Evolutionary conservation across 1,140 invertebrate species (phyloP).

Genomic region (Zaprionus kolodkinae): DNA sequence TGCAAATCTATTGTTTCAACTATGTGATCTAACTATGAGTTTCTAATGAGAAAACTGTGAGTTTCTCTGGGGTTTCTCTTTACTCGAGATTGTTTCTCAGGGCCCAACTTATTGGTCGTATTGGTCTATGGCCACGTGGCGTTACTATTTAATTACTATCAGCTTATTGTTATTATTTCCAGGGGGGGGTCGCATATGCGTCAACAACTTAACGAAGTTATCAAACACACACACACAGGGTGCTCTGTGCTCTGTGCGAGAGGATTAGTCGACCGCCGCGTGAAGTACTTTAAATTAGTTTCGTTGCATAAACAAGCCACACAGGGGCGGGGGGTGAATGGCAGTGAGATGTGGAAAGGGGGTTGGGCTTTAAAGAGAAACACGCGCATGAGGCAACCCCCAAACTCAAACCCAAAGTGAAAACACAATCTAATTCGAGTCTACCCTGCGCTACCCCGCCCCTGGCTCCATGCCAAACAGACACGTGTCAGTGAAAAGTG

Average conservation of each 20-base stretch:
- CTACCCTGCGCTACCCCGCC: background rate
- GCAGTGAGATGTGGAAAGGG: background rate
- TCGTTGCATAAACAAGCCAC: constrained; percentile 73
- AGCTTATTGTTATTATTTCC: constrained; percentile 68
- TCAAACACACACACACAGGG: constrained; percentile 62
- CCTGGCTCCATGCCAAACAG: background rate
- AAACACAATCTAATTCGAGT: constrained; percentile 11
- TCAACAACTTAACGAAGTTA: constrained; percentile 79
- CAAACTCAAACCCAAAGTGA: constrained; percentile 6
- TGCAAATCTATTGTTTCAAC: background rate
- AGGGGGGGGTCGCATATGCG: constrained; percentile 32
- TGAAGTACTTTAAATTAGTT: constrained; percentile 81
- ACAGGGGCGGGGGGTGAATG: background rate
- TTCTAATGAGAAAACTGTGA: background rate
- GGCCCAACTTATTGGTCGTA: background rate
- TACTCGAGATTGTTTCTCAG: background rate
- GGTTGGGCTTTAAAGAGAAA: constrained; percentile 18
- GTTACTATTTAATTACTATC: constrained; percentile 73
- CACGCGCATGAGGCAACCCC: constrained; percentile 17
- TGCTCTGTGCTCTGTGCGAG: constrained; percentile 16
- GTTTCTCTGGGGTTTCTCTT: background rate
- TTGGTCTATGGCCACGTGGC: constrained; percentile 53
- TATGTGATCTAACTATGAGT: constrained; percentile 6
- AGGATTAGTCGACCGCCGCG: constrained; percentile 72
- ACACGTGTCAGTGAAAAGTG: constrained; percentile 25